Conservation (phyloP, 2,113 vertebrate species). For the Myocastor coypus region DNA sequence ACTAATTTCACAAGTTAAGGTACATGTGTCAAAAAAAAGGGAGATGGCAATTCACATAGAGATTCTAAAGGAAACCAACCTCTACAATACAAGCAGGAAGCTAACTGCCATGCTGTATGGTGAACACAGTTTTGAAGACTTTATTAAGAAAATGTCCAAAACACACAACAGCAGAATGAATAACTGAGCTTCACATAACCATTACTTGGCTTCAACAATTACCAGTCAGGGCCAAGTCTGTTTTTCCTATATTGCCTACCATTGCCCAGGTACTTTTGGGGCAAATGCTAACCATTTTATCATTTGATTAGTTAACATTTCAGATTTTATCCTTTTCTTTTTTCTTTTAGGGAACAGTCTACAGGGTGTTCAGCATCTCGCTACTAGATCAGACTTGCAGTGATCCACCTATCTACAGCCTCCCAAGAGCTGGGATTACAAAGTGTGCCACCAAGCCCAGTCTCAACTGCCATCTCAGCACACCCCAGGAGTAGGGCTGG, state of each 20-base stretch:
- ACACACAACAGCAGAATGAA: background rate
- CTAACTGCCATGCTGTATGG: background rate
- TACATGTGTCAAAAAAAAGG: background rate
- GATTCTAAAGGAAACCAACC: background rate
- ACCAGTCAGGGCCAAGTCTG: background rate
- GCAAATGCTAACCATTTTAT: constrained; percentile 31
- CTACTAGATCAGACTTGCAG: too few relatives aligned
- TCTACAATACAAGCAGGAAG: background rate
- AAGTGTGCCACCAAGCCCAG: too few relatives aligned
- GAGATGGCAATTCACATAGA: background rate
- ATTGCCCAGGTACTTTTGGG: background rate
- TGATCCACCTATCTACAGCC: too few relatives aligned
- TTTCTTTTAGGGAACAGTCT: too few relatives aligned
- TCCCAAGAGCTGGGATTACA: too few relatives aligned
- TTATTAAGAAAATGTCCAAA: constrained; percentile 34
- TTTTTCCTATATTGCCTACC: background rate
- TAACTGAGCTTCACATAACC: background rate
- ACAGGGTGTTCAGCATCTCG: too few relatives aligned
- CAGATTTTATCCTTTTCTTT: background rate
- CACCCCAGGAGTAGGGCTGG: too few relatives aligned
- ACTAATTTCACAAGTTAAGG: background rate
- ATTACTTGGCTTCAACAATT: background rate
- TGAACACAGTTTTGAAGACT: background rate
- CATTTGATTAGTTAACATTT: constrained; percentile 29
- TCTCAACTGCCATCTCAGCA: too few relatives aligned